Percentiles rank a stretch among this genome's conserved stretches.
phyloP scores from a whole-genome alignment of 2,113 vertebrate genomes.

The Callorhinus ursinus region DNA sequence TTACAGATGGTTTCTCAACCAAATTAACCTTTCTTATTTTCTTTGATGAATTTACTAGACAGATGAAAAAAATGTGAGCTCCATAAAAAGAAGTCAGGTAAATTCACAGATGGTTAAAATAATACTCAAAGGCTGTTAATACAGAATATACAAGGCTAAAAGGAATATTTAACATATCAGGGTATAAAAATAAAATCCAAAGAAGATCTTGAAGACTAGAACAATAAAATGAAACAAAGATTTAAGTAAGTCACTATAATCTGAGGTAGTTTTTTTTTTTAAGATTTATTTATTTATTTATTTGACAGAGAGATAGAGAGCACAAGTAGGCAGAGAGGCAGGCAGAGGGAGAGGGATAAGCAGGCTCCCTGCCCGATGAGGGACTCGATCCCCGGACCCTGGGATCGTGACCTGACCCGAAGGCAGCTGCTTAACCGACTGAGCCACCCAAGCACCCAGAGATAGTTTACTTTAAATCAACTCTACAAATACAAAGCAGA shows the following conservation, averaged over 20 bases:
- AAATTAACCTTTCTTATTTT: slow-evolving; percentile 17
- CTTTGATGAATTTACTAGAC: background rate
- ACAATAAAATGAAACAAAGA: background rate
- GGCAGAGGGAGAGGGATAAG: too few relatives aligned
- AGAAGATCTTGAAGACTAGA: background rate
- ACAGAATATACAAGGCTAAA: background rate
- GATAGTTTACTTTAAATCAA: background rate
- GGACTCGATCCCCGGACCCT: too few relatives aligned
- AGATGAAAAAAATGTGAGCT: background rate
- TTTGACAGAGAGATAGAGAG: too few relatives aligned
- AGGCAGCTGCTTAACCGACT: too few relatives aligned
- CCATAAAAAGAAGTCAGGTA: slow-evolving; percentile 16
- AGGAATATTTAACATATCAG: background rate
- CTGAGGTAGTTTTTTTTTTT: background rate
- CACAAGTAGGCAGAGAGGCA: too few relatives aligned
- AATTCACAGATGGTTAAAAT: slow-evolving; percentile 3
- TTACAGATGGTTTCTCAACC: background rate
- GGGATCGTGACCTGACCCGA: too few relatives aligned
- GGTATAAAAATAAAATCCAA: slow-evolving; percentile 48
- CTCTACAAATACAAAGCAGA: background rate
- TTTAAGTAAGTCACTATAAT: slow-evolving; percentile 16
- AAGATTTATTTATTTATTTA: too few relatives aligned
- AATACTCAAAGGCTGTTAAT: background rate
- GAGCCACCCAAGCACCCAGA: background rate
- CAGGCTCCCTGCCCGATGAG: too few relatives aligned